Evolutionary conservation across 2,797 vertebrate species (phyloP).

Genomic region (Periparus ater): DNA sequence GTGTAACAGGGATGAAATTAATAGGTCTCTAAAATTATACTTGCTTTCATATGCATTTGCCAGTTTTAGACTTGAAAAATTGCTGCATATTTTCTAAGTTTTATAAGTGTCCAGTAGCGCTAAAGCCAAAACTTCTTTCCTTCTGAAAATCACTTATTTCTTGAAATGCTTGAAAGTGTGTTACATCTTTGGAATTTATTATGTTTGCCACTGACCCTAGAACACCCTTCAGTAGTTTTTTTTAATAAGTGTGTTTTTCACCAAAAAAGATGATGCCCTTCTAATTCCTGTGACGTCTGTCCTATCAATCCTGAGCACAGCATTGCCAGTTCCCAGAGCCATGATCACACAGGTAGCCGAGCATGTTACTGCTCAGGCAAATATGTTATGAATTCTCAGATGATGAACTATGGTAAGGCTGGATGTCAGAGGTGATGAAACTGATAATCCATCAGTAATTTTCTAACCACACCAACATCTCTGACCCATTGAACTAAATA

Average conservation of each 20-base stretch:
- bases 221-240: neutral
- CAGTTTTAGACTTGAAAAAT: neutral
- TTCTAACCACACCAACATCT: conserved; percentile 71
- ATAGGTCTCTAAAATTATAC: neutral
- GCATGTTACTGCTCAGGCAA: conserved; percentile 67
- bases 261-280: neutral
- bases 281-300: conserved; percentile 40
- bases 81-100: neutral
- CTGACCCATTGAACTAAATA: conserved; percentile 80
- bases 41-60: neutral
- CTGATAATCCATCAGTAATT: conserved; percentile 79
- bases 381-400: conserved; percentile 66
- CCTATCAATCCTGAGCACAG: conserved; percentile 42
- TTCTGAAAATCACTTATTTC: neutral
- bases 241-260: neutral
- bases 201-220: neutral
- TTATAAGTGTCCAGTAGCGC: rapidly evolving
- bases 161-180: neutral
- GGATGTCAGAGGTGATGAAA: conserved; percentile 75
- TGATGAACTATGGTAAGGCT: conserved; percentile 68
- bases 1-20: neutral
- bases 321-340: neutral
- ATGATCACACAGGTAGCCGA: conserved; percentile 74
- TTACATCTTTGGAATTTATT: neutral
- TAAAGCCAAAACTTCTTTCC: neutral